Percentiles rank a stretch among this genome's conserved stretches.
These are phyloP conservation scores for Boloria selene DNA, from an alignment of 2,888 invertebrate species.

Conservation along the genomic window DNA sequence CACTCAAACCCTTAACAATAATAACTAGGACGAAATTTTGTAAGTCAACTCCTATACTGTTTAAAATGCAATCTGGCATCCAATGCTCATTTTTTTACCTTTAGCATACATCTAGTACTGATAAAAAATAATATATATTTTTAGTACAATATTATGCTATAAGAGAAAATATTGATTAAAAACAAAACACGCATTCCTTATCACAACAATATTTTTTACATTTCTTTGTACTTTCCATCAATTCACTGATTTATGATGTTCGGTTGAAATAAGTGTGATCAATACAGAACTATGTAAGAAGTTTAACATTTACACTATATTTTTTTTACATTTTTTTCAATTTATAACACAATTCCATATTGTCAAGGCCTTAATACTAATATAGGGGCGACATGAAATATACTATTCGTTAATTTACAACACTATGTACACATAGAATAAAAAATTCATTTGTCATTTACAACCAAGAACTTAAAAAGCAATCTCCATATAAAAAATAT, in stretches of 20 bases:
- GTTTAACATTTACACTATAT: constrained; percentile 47
- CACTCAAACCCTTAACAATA: constrained; percentile 39
- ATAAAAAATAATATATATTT: constrained; percentile 14
- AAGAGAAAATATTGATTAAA: constrained; percentile 20
- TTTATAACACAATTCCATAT: constrained; percentile 73
- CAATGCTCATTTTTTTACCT: constrained; percentile 34
- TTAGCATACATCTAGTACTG: constrained; percentile 23
- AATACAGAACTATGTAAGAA: constrained; percentile 42
- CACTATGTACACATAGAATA: constrained; percentile 28
- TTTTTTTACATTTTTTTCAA: constrained; percentile 64
- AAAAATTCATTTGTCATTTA: constrained; percentile 20
- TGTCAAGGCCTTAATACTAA: constrained; percentile 55
- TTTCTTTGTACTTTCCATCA: constrained; percentile 64
- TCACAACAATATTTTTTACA: constrained; percentile 50
- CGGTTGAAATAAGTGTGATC: constrained; percentile 38
- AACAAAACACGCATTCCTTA: constrained; percentile 44
- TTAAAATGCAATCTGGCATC: constrained; percentile 48
- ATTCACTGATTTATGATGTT: constrained; percentile 45
- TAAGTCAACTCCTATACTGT: constrained; percentile 49
- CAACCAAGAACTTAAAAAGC: constrained; percentile 20
- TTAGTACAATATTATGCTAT: constrained; percentile 25
- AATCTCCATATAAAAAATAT: constrained; percentile 27
- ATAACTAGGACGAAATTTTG: constrained; percentile 47
- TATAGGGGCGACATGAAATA: constrained; percentile 40
- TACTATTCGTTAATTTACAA: constrained; percentile 32